Conservation (phyloP, 1,140 invertebrate genomes). For the Aphis gossypii region DNA sequence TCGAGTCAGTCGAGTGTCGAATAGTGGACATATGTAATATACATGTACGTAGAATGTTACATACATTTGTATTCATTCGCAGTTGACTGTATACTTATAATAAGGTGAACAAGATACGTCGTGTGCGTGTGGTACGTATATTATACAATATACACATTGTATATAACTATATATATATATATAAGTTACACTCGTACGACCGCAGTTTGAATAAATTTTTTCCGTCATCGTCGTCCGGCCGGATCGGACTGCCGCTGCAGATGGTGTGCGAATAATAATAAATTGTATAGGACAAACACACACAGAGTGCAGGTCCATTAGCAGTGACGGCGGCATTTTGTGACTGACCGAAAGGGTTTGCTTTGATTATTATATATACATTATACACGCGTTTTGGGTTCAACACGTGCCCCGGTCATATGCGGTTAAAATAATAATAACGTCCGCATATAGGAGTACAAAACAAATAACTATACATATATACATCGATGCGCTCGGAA, state of each 20-base stretch:
- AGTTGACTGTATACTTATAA: not conserved
- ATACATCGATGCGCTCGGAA: not conserved
- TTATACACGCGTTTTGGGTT: not conserved
- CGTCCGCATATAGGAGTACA: not conserved
- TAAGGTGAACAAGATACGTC: constrained; percentile 1
- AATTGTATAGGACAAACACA: not conserved
- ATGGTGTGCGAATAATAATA: constrained; percentile 19
- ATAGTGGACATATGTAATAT: not conserved
- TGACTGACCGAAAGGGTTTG: constrained; percentile 12
- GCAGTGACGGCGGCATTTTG: not conserved
- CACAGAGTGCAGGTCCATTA: constrained; percentile 21
- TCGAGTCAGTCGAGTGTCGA: not conserved
- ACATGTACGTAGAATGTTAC: too few relatives aligned
- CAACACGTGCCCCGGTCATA: constrained; percentile 42
- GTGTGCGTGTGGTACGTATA: not conserved
- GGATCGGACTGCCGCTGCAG: not conserved
- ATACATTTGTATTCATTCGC: not conserved
- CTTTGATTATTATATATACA: constrained; percentile 21
- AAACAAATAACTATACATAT: not conserved
- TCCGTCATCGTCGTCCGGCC: not conserved
- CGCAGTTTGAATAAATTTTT: not conserved
- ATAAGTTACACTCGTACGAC: not conserved
- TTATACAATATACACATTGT: not conserved
- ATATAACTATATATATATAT: not conserved
- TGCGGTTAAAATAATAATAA: constrained; percentile 26